Base-by-base conservation (phyloP, 2,888 invertebrate species). In the Tipula lateralis region DNA sequence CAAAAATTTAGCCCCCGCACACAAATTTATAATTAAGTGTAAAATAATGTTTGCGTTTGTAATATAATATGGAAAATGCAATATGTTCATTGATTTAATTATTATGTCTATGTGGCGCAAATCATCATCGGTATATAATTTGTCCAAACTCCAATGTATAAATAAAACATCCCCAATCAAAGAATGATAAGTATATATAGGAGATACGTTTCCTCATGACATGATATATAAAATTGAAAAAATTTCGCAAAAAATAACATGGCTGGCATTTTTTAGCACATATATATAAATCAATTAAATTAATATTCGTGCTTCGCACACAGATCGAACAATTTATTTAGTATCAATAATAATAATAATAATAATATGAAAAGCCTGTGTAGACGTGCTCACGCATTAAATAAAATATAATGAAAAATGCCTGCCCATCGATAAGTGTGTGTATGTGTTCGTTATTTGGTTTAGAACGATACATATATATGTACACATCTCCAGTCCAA, bases 311-410 rank as follows among this genome's bases (percentile, higher is more conserved):
- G 44, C 44, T 44, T 44, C n/a, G 16, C 44, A 44, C 44, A 44
- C 5, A 16, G n/a, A 16, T 16, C 16, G 16, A 50, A 50, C 44
- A 50, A 50, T 50, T 50, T 50, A 50, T 16, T 50, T 36, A 36
- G 24, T 66, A 66, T 66, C 66, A 66, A 66, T 66, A 44, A 44
- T n/a, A n/a, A n/a, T n/a, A n/a, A n/a, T n/a, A 7, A 44, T 44
- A n/a, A 44, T 44, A 66, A 24, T 66, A 66, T 66, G 24, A 66
- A 66, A 66, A 66, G 7, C 9, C 66, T 66, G 24, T 9, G 12
- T 66, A 24, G 24, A 66, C 66, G 66, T 66, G 66, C 66, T 66
- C 24, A 66, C 66, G 66, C 66, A 66, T 66, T 66, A 66, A 66
- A 19, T 9, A 66, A 19, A 66, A 24, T 4, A 66, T 24, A n/a